Percentiles rank a stretch among this genome's conserved stretches.
Evolutionary conservation across 2,888 invertebrate species (phyloP).

Genomic region (Chrysotoxum bicinctum): DNA sequence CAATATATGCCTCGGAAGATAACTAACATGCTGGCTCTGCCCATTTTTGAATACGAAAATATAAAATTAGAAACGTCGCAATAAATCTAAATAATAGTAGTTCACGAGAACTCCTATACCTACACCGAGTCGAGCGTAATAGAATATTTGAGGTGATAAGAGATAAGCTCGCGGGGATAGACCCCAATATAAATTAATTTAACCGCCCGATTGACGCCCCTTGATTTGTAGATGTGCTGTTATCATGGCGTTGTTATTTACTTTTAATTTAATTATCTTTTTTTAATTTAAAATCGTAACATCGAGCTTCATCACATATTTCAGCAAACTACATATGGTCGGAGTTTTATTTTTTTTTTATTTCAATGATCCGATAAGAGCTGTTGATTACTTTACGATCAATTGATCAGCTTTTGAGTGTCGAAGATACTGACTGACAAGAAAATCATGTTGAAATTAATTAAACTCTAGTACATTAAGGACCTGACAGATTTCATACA

Average conservation of each 20-base stretch:
- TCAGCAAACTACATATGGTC: slow-evolving; percentile 16
- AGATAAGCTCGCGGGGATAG: slow-evolving; percentile 9
- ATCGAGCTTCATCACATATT: not conserved
- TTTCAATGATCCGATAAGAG: slow-evolving; percentile 1
- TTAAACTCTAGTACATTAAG: too few relatives aligned
- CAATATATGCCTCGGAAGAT: not conserved
- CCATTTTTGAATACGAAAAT: slow-evolving; percentile 23
- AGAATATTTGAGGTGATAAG: not conserved
- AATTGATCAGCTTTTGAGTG: slow-evolving; percentile 15
- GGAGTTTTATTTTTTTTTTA: not conserved
- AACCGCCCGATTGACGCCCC: slow-evolving; percentile 31
- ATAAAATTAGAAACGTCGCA: slow-evolving; percentile 11
- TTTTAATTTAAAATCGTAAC: not conserved
- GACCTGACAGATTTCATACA: too few relatives aligned
- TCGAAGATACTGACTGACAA: not conserved
- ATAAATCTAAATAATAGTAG: not conserved
- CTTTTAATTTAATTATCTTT: not conserved
- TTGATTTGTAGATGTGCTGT: not conserved
- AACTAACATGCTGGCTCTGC: not conserved
- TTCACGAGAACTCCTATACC: not conserved
- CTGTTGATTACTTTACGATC: not conserved
- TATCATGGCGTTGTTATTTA: not conserved
- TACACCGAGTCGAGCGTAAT: not conserved
- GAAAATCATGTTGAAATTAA: not conserved
- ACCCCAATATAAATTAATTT: not conserved